These are phyloP conservation scores for Notoglanidium macrostoma DNA, from an alignment of 2,797 vertebrate species.

Conservation along the genomic window DNA sequence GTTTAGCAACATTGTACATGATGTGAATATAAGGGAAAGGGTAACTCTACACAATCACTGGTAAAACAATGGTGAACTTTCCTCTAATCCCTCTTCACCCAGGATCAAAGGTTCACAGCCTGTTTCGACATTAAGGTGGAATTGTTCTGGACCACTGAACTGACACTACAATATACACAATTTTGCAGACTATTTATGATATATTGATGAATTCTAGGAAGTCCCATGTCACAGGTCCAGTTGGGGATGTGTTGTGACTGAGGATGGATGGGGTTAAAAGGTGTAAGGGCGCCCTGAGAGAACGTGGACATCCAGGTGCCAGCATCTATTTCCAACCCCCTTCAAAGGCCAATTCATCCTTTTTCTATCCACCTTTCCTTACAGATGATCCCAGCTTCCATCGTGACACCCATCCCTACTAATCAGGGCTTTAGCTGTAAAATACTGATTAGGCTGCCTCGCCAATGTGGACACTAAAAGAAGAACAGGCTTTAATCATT, in stretches of 20 bases:
- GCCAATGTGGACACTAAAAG: constrained; percentile 22
- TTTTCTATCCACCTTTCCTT: constrained; percentile 17
- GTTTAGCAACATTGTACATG: constrained; percentile 27
- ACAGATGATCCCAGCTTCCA: constrained; percentile 1
- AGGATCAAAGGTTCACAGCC: constrained; percentile 41
- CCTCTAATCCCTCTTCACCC: constrained; percentile 51
- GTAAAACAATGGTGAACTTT: constrained; percentile 58
- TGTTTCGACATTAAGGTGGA: constrained; percentile 45
- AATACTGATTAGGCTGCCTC: constrained; percentile 19
- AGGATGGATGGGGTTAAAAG: constrained; percentile 9
- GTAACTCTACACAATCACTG: constrained; percentile 43
- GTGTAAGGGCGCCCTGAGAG: background rate
- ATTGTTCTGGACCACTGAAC: constrained; percentile 49
- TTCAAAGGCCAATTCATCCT: background rate
- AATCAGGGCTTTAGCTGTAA: constrained; percentile 31
- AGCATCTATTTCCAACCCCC: constrained; percentile 35
- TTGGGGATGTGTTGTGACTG: constrained; percentile 29
- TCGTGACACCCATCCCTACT: background rate
- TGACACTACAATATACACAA: constrained; percentile 41
- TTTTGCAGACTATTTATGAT: constrained; percentile 33
- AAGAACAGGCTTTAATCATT: constrained; percentile 24
- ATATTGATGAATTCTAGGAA: constrained; percentile 46
- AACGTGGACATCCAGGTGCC: background rate
- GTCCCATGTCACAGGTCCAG: constrained; percentile 30
- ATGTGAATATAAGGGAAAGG: constrained; percentile 51